These are phyloP conservation scores for Mormyrus hasselquistii DNA, from an alignment of 2,797 vertebrate species.

Conservation along the genomic window DNA sequence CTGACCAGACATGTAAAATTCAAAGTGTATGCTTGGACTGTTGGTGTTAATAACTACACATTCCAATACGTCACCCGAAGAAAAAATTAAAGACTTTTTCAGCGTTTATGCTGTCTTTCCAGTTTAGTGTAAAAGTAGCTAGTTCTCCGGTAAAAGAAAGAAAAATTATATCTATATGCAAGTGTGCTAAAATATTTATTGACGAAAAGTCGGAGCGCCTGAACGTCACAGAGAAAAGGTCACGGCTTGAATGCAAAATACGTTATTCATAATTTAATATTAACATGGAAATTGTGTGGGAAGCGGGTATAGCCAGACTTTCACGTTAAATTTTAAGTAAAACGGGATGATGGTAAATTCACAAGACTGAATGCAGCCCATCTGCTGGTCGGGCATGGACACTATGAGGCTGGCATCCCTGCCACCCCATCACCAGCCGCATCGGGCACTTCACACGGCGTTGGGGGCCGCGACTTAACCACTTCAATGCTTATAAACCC, in stretches of 20 bases:
- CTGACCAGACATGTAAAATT: not conserved
- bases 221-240: not conserved
- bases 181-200: not conserved
- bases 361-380: not conserved
- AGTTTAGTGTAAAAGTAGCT: not conserved
- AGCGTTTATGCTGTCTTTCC: not conserved
- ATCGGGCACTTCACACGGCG: not conserved
- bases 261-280: not conserved
- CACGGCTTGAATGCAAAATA: not conserved
- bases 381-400: not conserved
- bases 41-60: not conserved
- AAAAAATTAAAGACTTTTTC: not conserved
- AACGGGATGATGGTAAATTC: not conserved
- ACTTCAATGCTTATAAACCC: not conserved
- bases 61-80: not conserved
- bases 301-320: not conserved
- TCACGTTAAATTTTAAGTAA: not conserved
- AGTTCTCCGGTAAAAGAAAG: not conserved
- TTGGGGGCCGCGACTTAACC: not conserved
- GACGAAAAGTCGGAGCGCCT: not conserved
- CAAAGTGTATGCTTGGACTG: not conserved
- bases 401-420: not conserved
- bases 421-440: not conserved
- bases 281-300: not conserved
- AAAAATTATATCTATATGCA: not conserved